Evolutionary conservation across 2,888 invertebrate species (phyloP).

Genomic region (Melinaea menophilus): DNA sequence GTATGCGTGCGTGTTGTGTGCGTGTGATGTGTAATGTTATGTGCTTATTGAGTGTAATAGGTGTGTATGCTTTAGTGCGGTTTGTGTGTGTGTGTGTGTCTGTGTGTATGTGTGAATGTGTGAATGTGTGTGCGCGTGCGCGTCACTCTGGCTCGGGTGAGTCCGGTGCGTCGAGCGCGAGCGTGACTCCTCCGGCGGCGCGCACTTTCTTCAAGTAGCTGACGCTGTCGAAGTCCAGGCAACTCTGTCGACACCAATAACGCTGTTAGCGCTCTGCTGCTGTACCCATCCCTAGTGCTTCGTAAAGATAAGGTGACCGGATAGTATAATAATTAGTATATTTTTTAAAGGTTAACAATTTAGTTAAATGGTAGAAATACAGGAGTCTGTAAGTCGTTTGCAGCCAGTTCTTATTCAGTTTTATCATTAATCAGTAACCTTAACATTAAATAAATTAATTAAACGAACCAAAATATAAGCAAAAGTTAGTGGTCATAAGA

Average conservation of each 20-base stretch:
- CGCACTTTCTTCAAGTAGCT: slow-evolving; percentile 70
- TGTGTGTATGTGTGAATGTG: slow-evolving; percentile 30
- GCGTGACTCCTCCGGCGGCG: slow-evolving; percentile 60
- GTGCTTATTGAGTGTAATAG: background rate
- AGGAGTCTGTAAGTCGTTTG: too few species aligned
- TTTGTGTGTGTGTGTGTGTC: slow-evolving; percentile 23
- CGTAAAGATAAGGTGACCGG: too few species aligned
- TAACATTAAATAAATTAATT: too few species aligned
- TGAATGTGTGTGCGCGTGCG: slow-evolving; percentile 21
- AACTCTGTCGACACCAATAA: slow-evolving; percentile 55
- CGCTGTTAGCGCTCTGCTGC: slow-evolving; percentile 38
- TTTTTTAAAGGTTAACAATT: too few species aligned
- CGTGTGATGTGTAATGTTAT: slow-evolving; percentile 18
- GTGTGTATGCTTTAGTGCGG: slow-evolving; percentile 19
- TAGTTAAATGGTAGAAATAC: too few species aligned
- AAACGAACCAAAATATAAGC: too few species aligned
- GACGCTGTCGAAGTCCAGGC: slow-evolving; percentile 76
- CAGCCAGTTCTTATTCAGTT: too few species aligned
- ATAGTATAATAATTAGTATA: too few species aligned
- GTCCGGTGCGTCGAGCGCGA: slow-evolving; percentile 68
- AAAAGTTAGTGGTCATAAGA: too few species aligned
- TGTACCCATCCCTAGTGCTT: slow-evolving; percentile 5
- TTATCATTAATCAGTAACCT: too few species aligned
- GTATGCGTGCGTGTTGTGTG: slow-evolving; percentile 12
- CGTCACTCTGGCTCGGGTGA: slow-evolving; percentile 73